Conservation (phyloP, 1,140 invertebrate genomes). For the Gryllus bimaculatus region DNA sequence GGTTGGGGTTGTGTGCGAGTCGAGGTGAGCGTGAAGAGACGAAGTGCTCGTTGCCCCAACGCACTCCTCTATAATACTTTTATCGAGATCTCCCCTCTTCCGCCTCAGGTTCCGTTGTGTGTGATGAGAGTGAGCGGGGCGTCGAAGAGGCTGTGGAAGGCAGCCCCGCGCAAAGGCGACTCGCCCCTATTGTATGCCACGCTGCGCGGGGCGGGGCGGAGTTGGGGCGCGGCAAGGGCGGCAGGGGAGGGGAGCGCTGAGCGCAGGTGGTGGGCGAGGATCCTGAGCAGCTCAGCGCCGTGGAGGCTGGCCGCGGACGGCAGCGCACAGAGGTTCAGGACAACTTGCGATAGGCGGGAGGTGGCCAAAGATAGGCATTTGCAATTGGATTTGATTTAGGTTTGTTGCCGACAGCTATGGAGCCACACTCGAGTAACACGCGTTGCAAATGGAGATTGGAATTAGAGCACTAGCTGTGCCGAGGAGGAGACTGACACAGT, state of each 20-base stretch:
- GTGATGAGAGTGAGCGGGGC: not conserved
- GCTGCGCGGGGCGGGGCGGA: not conserved
- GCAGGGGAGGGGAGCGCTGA: not conserved
- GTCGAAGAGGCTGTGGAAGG: not conserved
- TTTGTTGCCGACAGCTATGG: too few relatives aligned
- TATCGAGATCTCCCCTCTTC: not conserved
- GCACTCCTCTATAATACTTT: not conserved
- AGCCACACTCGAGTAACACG: too few relatives aligned
- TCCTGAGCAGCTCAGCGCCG: not conserved
- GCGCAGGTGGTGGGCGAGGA: not conserved
- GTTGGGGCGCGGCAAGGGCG: too few relatives aligned
- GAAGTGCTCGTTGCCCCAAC: not conserved
- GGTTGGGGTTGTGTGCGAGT: not conserved
- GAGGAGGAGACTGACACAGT: too few relatives aligned
- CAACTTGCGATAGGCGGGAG: too few relatives aligned
- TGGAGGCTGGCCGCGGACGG: too few relatives aligned
- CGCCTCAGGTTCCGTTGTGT: not conserved
- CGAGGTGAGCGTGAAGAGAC: too few relatives aligned
- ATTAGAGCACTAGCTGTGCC: too few relatives aligned
- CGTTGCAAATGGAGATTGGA: too few relatives aligned
- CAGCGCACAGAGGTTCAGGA: too few relatives aligned
- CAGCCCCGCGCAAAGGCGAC: not conserved
- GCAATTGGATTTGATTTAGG: too few relatives aligned
- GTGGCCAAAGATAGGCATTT: too few relatives aligned
- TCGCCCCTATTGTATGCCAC: not conserved